Conservation (phyloP, 2,113 vertebrate genomes). For the Tamias sibiricus region DNA sequence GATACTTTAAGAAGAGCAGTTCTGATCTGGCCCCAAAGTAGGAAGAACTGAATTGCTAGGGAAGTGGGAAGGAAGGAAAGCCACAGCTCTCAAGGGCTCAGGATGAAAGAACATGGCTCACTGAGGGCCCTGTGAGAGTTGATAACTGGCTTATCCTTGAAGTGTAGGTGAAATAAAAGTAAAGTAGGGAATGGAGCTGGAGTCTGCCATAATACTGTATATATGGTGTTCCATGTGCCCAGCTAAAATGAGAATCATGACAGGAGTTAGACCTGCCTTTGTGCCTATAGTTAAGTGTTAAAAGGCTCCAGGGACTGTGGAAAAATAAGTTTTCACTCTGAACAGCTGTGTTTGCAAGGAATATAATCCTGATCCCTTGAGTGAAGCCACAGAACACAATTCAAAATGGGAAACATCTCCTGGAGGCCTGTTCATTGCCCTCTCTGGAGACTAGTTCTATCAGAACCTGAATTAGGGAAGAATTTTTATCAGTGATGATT, state of each 20-base stretch:
- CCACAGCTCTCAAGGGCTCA: background rate
- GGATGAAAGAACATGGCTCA: background rate
- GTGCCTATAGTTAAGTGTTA: slow-evolving; percentile 27
- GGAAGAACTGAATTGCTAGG: background rate
- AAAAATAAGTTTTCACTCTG: slow-evolving; percentile 29
- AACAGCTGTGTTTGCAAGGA: slow-evolving; percentile 5
- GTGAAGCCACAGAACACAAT: background rate
- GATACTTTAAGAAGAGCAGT: background rate
- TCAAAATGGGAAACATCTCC: background rate
- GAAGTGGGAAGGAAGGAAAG: slow-evolving; percentile 19
- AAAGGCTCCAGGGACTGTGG: background rate
- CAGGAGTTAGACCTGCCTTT: background rate
- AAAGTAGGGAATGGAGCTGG: background rate
- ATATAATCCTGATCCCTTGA: background rate
- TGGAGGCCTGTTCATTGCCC: background rate
- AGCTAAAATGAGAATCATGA: background rate
- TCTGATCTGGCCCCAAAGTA: background rate
- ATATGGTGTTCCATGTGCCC: background rate
- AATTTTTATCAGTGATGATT: slow-evolving; percentile 25
- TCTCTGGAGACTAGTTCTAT: background rate
- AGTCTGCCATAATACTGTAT: background rate
- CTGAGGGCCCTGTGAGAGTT: background rate
- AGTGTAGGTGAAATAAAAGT: background rate
- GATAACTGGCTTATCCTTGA: background rate
- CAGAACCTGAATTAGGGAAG: background rate